Conservation (phyloP, 2,113 vertebrate genomes). For the Dicentrarchus labrax region DNA sequence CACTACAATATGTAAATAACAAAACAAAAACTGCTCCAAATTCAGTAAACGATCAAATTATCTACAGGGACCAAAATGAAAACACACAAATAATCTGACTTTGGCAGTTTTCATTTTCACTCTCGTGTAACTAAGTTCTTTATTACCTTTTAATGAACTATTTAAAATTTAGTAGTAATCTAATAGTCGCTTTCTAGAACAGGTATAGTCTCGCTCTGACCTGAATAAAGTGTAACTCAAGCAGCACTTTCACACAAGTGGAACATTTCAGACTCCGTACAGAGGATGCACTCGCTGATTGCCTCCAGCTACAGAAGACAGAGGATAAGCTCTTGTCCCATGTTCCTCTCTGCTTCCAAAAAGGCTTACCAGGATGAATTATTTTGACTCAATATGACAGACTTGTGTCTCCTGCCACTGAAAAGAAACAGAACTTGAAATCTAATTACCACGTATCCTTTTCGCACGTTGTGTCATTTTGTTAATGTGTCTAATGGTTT, state of each 20-base stretch:
- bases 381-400: constrained; percentile 22
- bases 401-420: constrained; percentile 20
- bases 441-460: constrained; percentile 31
- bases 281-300: constrained; percentile 10
- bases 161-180: constrained; percentile 5
- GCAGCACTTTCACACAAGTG: constrained; percentile 30
- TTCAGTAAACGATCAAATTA: not conserved
- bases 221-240: constrained; percentile 30
- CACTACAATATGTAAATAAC: no score
- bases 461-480: not conserved
- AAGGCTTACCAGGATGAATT: constrained; percentile 36
- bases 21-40: not conserved
- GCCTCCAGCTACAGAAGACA: constrained; percentile 38
- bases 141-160: constrained; percentile 16
- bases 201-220: not conserved
- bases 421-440: constrained; percentile 33
- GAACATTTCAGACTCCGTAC: constrained; percentile 4
- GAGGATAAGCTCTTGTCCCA: constrained; percentile 12
- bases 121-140: not conserved
- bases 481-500: constrained; percentile 19
- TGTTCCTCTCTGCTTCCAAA: constrained; percentile 34
- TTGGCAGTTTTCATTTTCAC: not conserved
- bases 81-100: not conserved
- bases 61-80: not conserved
- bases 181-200: constrained; percentile 3